These are phyloP conservation scores for Pitangus sulphuratus DNA, from an alignment of 2,797 vertebrate species.

Conservation along the genomic window DNA sequence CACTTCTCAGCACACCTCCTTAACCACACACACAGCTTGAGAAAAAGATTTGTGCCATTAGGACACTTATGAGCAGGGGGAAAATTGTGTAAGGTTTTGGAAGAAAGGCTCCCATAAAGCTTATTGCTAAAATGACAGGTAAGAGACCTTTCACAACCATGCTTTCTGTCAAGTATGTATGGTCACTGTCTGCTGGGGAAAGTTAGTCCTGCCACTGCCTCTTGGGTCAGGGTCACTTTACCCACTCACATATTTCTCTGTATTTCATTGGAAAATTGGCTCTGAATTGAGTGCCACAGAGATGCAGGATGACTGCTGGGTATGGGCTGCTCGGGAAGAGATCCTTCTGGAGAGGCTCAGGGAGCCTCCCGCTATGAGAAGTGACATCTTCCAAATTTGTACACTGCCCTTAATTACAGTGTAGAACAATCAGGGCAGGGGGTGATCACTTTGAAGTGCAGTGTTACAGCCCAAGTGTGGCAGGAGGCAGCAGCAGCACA, in stretches of 20 bases:
- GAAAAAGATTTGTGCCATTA: not conserved
- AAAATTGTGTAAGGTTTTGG: not conserved
- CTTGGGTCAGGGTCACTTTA: not conserved
- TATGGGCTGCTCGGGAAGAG: not conserved
- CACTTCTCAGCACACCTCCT: slow-evolving; percentile 44
- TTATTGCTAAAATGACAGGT: slow-evolving; percentile 51
- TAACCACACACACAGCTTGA: slow-evolving; percentile 29
- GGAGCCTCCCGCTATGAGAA: not conserved
- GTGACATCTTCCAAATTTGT: not conserved
- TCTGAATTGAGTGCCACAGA: not conserved
- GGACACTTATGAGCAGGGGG: not conserved
- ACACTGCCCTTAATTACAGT: not conserved
- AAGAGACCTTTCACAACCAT: not conserved
- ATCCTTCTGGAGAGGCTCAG: not conserved
- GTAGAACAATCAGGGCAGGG: not conserved
- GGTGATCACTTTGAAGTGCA: not conserved
- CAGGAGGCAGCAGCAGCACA: not conserved
- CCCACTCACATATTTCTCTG: not conserved
- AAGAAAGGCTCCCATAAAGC: not conserved
- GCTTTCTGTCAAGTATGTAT: not conserved
- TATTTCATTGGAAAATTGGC: not conserved
- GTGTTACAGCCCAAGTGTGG: not conserved
- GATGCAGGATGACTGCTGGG: not conserved
- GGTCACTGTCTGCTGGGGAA: not conserved
- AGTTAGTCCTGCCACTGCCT: not conserved